Percentiles rank a stretch among this genome's conserved stretches.
Evolutionary conservation across 2,113 vertebrate species (phyloP).

Genomic region (Semnornis frantzii): DNA sequence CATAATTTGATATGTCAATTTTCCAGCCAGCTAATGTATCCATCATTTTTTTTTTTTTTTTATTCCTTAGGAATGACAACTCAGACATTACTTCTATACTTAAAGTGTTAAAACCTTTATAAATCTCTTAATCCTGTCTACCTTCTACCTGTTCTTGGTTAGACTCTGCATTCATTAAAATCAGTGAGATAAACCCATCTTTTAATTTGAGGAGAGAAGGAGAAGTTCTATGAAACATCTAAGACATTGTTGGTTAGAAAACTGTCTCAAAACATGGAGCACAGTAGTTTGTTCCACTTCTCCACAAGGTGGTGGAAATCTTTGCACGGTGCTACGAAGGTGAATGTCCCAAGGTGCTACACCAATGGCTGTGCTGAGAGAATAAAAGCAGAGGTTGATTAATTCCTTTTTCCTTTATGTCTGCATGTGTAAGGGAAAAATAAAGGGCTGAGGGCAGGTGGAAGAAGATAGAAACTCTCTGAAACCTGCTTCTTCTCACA

Average conservation of each 20-base stretch:
- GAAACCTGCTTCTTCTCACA: neutral
- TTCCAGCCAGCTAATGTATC: conserved; percentile 20
- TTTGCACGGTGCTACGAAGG: neutral
- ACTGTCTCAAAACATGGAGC: neutral
- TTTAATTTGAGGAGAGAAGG: neutral
- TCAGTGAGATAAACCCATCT: neutral
- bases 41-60: neutral
- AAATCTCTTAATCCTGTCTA: neutral
- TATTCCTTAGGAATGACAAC: neutral
- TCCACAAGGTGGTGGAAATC: neutral
- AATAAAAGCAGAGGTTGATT: neutral
- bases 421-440: neutral
- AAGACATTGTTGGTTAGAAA: neutral
- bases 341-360: neutral
- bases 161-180: neutral
- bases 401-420: neutral
- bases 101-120: neutral
- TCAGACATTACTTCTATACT: neutral
- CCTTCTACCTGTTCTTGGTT: neutral
- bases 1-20: conserved; percentile 18
- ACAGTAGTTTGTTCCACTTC: neutral
- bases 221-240: neutral
- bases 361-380: neutral
- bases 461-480: neutral
- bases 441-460: neutral